A percentile compares a stretch with the other conserved stretches of the same genome.
Evolutionary conservation across 2,113 vertebrate genomes (phyloP).

Genomic region (Pithys albifrons): DNA sequence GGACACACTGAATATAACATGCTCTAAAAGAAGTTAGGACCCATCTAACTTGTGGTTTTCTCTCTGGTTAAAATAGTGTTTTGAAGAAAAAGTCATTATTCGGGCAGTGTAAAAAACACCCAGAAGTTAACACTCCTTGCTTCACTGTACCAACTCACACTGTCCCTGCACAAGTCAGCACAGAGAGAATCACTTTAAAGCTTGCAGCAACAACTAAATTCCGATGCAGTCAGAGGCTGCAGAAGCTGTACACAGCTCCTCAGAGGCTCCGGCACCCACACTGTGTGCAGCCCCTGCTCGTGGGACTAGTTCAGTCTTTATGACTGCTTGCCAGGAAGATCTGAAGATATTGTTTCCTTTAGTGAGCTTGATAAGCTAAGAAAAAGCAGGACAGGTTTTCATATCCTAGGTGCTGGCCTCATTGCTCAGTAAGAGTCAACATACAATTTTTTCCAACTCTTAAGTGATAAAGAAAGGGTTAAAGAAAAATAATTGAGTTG

Average conservation of each 20-base stretch:
- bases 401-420: neutral
- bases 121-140: neutral
- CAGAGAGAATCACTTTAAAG: neutral
- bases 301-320: neutral
- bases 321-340: neutral
- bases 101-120: neutral
- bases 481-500: neutral
- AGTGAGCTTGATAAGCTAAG: neutral
- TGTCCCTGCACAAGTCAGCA: neutral
- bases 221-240: neutral
- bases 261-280: neutral
- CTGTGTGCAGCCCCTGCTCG: rapidly evolving
- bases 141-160: neutral
- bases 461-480: neutral
- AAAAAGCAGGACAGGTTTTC: neutral
- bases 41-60: neutral
- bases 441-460: neutral
- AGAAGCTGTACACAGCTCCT: neutral
- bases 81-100: neutral
- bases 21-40: neutral
- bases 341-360: neutral
- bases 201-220: neutral
- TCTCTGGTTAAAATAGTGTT: neutral
- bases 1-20: neutral
- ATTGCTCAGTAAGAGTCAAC: neutral